phyloP scores from a whole-genome alignment of 2,797 vertebrate species.

The Periophthalmus magnuspinnatus region DNA sequence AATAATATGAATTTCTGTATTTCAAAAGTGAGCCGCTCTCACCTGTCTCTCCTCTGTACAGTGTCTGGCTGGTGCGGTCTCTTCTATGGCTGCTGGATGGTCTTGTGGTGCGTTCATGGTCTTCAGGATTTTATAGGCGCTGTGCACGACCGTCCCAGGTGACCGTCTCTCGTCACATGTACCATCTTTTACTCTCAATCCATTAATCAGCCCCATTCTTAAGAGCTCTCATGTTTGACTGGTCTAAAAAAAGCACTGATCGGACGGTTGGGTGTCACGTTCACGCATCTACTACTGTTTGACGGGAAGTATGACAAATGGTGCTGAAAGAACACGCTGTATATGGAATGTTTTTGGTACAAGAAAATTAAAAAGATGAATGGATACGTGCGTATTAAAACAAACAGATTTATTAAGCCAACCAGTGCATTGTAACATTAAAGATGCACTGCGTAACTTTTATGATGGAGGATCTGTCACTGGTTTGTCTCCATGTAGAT shows the following conservation, averaged over 20 bases:
- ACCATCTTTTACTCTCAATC: slow-evolving; percentile 68
- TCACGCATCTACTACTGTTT: slow-evolving; percentile 49
- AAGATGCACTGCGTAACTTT: background rate
- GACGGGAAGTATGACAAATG: slow-evolving; percentile 1
- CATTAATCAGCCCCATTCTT: slow-evolving; percentile 75
- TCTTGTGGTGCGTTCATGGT: slow-evolving; percentile 60
- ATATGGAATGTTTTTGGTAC: background rate
- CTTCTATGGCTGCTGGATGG: slow-evolving; percentile 57
- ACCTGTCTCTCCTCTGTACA: slow-evolving; percentile 55
- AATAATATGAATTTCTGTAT: background rate
- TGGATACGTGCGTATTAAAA: background rate
- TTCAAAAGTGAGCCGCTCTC: slow-evolving; percentile 24
- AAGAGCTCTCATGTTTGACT: slow-evolving; percentile 64
- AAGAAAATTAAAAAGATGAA: background rate
- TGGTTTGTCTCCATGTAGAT: background rate
- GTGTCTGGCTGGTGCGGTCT: slow-evolving; percentile 19
- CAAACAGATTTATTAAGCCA: background rate
- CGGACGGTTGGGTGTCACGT: slow-evolving; percentile 37
- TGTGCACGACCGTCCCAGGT: slow-evolving; percentile 64
- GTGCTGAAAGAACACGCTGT: background rate
- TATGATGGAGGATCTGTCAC: background rate
- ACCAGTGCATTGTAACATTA: background rate
- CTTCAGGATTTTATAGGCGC: slow-evolving; percentile 74
- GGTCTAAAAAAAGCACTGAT: slow-evolving; percentile 40
- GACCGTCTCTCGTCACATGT: slow-evolving; percentile 60